Base-by-base conservation (phyloP, 37 sponge, comb jelly and placozoan genomes). In the Crambe crambe region DNA sequence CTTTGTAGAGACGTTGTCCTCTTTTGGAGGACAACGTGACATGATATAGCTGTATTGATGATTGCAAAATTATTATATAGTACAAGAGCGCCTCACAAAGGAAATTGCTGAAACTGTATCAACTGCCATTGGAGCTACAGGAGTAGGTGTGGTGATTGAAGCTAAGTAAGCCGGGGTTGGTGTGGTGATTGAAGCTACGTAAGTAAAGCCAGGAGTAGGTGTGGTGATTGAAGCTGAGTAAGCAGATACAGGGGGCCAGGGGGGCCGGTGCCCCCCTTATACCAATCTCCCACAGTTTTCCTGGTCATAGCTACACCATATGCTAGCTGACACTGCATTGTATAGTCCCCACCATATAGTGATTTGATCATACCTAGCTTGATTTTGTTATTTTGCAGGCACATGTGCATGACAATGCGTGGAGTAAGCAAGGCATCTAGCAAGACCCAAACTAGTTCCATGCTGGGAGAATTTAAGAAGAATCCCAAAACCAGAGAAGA, bases 351-450 rank as follows among this genome's bases (percentile, higher is more conserved):
- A n/a, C n/a, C n/a, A n/a, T n/a, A n/a, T n/a, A n/a, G n/a, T n/a
- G n/a, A n/a, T n/a, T n/a, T n/a, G n/a, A n/a, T n/a, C n/a, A n/a
- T n/a, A n/a, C n/a, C n/a, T n/a, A n/a, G n/a, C n/a, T n/a, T n/a
- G n/a, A n/a, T n/a, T 62, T 8, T 62, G 12, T 62, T 18, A 22
- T 2, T 38, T 60, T 66, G 21, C 72, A 97, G 95, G 36, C 97
- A 97, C 90, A 94, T 97, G 95, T 97, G 97, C 40, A 97, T 97
- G 97, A 80, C 93, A 1, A 97, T 97, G 97, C 44, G 97, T 58
- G 99, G 99, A 1, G 95, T 98, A 1, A 91, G 87, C 83, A 98
- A 98, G 87, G 44, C 84, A 9, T 83, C 78, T 22, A 93, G 90
- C 70, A 91, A 83, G 69, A 95, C 99, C 21, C 57, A 92, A 44